Base-by-base conservation (phyloP, 2,113 vertebrate genomes). In the Thomomys bottae region DNA sequence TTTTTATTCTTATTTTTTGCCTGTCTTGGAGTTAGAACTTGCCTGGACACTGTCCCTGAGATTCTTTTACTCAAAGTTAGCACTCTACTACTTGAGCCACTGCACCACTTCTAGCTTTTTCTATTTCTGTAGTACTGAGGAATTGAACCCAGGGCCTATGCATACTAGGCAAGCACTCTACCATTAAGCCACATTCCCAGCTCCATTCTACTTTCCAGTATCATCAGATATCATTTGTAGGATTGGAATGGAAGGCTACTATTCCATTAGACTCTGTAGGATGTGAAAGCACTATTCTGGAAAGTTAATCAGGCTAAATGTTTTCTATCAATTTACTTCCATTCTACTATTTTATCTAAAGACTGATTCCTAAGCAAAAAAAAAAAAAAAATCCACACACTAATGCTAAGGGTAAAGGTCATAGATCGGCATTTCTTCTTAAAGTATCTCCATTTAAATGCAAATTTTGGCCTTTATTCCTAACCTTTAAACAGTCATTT, bases 391-490 rank as follows among this genome's bases (percentile, higher is more conserved):
- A 40, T 0, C 17, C 49, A 15, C 6, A 90, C 2, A 91, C 45
- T 59, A 70, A 71, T 8, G 4, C 24, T 23, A 92, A 94, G 83
- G 86, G 79, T 88, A 94, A 96, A 95, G 92, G 54, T 97, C 72
- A 94, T 30, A 97, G 96, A 96, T 97, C 79, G 95, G 92, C 94
- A 97, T 97, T 98, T 97, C 96, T 97, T 94, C 96, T 96, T 96
- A 97, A 97, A 98, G 97, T 96, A 97, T 97, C 97, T 96, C 97
- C 72, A 98, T 98, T 98, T 98, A 98, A 98, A 98, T 98, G 98
- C 97, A 98, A 98, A 98, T 98, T 81, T 94, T 97, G 97, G 96
- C 97, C 98, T 98, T 98, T 98, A 96, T 95, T 96, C 66, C 66
- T 98, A 96, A 97, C 96, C 97, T 98, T 98, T 98, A 98, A 97